Conservation (phyloP, 2,888 invertebrate genomes). For the Tethea ocularis region DNA sequence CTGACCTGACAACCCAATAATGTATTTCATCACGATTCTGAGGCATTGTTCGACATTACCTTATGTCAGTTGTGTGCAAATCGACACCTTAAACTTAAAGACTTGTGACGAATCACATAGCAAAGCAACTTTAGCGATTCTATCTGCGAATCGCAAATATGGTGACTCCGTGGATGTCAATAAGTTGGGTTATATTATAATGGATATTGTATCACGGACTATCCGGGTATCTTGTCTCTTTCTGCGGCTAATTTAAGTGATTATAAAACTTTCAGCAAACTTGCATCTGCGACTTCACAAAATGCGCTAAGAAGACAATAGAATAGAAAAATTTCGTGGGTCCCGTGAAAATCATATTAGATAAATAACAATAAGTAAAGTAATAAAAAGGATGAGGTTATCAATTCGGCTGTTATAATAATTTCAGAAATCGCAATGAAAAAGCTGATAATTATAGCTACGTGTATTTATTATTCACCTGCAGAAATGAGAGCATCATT, state of each 20-base stretch:
- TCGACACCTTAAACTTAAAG: constrained; percentile 10
- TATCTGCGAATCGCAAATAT: background rate
- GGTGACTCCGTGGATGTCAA: background rate
- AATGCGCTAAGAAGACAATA: too few relatives aligned
- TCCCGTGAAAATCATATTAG: too few relatives aligned
- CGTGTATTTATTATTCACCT: constrained; percentile 10
- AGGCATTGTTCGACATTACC: constrained; percentile 3
- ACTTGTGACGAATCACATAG: constrained; percentile 10
- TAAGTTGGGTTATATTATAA: background rate
- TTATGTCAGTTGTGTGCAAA: constrained; percentile 7
- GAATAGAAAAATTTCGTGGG: too few relatives aligned
- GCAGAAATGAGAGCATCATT: constrained; percentile 44
- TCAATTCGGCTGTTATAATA: too few relatives aligned
- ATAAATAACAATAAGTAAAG: too few relatives aligned
- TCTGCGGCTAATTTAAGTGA: too few relatives aligned
- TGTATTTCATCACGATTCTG: constrained; percentile 6
- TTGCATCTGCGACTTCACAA: too few relatives aligned
- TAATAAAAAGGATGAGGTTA: too few relatives aligned
- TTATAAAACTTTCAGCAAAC: too few relatives aligned
- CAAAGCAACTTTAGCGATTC: background rate
- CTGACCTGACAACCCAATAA: background rate
- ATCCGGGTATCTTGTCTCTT: too few relatives aligned
- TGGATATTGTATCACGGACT: background rate
- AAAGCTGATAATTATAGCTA: background rate
- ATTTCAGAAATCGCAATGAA: background rate